Evolutionary conservation across 2,113 vertebrate species (phyloP).

Genomic region (Apeltes quadracus): DNA sequence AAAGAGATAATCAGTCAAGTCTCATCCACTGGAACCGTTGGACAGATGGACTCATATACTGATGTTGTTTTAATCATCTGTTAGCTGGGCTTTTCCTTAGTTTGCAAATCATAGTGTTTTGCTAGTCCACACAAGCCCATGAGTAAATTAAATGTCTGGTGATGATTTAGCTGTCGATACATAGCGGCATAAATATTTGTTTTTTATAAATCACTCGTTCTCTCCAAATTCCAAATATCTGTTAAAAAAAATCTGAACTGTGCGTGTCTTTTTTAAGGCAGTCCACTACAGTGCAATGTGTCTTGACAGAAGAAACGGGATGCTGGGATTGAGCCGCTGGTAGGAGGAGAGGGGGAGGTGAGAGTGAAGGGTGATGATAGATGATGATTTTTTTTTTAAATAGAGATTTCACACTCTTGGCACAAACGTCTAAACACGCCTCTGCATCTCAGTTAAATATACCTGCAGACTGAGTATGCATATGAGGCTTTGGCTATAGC

Average conservation of each 20-base stretch:
- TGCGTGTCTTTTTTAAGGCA: slow-evolving; percentile 19
- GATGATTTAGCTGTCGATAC: slow-evolving; percentile 7
- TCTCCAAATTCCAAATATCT: slow-evolving; percentile 17
- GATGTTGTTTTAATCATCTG: neutral
- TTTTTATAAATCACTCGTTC: slow-evolving; percentile 1
- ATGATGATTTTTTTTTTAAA: slow-evolving; percentile 24
- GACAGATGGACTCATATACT: slow-evolving; percentile 17
- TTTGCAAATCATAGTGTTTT: neutral
- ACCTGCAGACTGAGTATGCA: neutral
- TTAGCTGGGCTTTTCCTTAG: neutral
- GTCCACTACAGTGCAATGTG: neutral
- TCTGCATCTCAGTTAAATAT: neutral
- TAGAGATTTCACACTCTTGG: neutral
- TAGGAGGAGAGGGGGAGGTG: slow-evolving; percentile 31
- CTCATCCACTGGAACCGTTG: slow-evolving; percentile 21
- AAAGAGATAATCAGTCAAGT: neutral
- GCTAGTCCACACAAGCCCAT: neutral
- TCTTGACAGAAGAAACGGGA: slow-evolving; percentile 11
- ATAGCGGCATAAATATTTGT: neutral
- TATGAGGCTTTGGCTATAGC: neutral
- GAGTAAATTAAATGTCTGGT: neutral
- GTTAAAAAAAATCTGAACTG: slow-evolving; percentile 7
- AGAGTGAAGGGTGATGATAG: slow-evolving; percentile 39
- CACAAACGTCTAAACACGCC: neutral
- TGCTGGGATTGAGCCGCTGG: neutral